Evolutionary conservation across 2,113 vertebrate genomes (phyloP), one percentile per base, ranked within the genome.

Genomic region (Rhea pennata): DNA sequence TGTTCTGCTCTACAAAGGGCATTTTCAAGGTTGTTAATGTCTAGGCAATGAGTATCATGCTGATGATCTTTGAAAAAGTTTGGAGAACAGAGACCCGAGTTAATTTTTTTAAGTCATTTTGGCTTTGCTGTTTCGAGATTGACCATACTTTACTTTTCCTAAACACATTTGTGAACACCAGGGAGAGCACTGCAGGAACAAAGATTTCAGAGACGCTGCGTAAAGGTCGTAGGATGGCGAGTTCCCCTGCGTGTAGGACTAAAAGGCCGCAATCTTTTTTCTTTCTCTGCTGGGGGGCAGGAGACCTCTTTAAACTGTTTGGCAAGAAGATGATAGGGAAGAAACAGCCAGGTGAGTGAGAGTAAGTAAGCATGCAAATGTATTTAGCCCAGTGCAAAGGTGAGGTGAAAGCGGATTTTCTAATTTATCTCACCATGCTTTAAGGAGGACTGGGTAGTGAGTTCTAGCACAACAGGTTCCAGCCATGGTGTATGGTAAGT

Each of bases 181-280:
- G 77, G 70, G 77, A 81, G 71, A 82, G 81, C 77, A 42, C 46
- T 75, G 87, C 54, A 39, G 58, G 86, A 88, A 3, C 54, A 53
- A 36, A 81, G 64, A 21, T 83, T 86, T 90, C 54, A 20, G 70
- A 91, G 92, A 4, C 66, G 4, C 23, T 36, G 29, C 2, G 0
- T 8, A 20, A 66, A 54, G 53, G 27, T 0, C 39, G 21, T 5
- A 54, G 64, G 26, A 42, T 82, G 40, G 10, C 39, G 78, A 46
- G 48, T 21, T 80, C 72, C 64, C 54, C 48, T 5, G 50, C 0
- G 5, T 64, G 69, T 42, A 0, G 0, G 3, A n/a, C 54, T 54
- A 94, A 42, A 36, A 17, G 9, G 5, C 5, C 66, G 8, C 5
- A 1, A 21, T 74, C 20, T 42, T 87, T 64, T 17, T 61, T 26